A percentile compares a stretch with the other conserved stretches of the same genome.
phyloP scores from a whole-genome alignment of 1,140 invertebrate genomes.

The Phocides pigmalion region DNA sequence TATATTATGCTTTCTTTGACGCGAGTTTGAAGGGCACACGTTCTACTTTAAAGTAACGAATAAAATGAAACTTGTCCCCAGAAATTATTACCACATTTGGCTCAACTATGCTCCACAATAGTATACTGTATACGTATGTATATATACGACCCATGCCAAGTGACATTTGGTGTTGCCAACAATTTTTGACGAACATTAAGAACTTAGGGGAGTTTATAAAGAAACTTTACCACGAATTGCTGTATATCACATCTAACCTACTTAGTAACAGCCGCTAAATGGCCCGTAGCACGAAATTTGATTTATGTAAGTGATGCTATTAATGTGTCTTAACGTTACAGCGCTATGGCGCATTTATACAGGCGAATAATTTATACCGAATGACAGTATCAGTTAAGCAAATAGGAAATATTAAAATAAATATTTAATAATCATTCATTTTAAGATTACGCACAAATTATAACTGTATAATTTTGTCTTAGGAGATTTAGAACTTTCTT shows the following conservation, averaged over 20 bases:
- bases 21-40: constrained; percentile 12
- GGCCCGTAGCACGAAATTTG: constrained; percentile 47
- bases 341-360: no score
- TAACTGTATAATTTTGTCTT: no score
- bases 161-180: constrained; percentile 52
- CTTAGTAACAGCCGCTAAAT: constrained; percentile 46
- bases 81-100: constrained; percentile 56
- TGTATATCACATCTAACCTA: constrained; percentile 48
- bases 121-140: constrained; percentile 44
- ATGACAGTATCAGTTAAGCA: no score
- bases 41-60: constrained; percentile 23
- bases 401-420: no score
- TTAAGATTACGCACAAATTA: no score
- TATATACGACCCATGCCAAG: constrained; percentile 57
- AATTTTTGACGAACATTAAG: constrained; percentile 42
- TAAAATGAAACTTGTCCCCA: constrained; percentile 19
- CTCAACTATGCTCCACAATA: constrained; percentile 40
- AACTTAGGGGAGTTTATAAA: constrained; percentile 33
- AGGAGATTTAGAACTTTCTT: no score
- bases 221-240: constrained; percentile 40
- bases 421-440: no score
- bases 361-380: no score
- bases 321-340: constrained; percentile 12
- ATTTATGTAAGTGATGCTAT: constrained; percentile 40
- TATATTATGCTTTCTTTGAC: constrained; percentile 28